A percentile compares a stretch with the other conserved stretches of the same genome.
These are phyloP conservation scores for Gambusia yucatana DNA, from an alignment of 2,797 vertebrate genomes.

Conservation along the genomic window DNA sequence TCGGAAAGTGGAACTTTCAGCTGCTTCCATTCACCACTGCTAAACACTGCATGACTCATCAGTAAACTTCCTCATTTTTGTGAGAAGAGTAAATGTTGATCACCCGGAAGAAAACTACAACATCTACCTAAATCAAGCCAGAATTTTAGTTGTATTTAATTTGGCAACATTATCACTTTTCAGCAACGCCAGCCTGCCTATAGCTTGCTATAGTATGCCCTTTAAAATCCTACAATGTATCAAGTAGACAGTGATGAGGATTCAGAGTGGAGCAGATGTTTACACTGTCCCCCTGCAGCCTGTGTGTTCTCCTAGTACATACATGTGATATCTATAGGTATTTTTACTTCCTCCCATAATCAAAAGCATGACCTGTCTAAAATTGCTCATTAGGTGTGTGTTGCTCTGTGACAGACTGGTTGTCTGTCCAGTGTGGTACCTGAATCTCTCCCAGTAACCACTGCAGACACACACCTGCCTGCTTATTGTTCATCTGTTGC, in stretches of 20 bases:
- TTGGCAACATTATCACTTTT: too few relatives aligned
- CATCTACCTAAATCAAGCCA: not conserved
- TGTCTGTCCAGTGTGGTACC: not conserved
- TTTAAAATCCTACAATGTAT: too few relatives aligned
- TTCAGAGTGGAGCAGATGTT: too few relatives aligned
- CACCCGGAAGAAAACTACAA: not conserved
- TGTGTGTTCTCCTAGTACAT: too few relatives aligned
- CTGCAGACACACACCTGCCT: not conserved
- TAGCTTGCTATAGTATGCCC: too few relatives aligned
- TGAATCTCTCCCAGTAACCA: not conserved
- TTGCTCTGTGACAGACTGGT: not conserved
- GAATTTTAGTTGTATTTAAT: not conserved
- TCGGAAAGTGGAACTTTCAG: not conserved
- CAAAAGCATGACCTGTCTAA: not conserved
- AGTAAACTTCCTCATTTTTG: not conserved
- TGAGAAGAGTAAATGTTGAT: not conserved
- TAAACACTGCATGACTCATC: not conserved
- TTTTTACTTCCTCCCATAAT: not conserved
- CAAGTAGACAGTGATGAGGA: too few relatives aligned
- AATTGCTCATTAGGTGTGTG: not conserved
- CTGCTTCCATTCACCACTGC: not conserved
- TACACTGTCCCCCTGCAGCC: too few relatives aligned
- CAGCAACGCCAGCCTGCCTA: too few relatives aligned
- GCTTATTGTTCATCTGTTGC: not conserved
- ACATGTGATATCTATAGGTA: not conserved